Conservation (phyloP, 2,113 vertebrate genomes). For the Hippocampus abdominalis region DNA sequence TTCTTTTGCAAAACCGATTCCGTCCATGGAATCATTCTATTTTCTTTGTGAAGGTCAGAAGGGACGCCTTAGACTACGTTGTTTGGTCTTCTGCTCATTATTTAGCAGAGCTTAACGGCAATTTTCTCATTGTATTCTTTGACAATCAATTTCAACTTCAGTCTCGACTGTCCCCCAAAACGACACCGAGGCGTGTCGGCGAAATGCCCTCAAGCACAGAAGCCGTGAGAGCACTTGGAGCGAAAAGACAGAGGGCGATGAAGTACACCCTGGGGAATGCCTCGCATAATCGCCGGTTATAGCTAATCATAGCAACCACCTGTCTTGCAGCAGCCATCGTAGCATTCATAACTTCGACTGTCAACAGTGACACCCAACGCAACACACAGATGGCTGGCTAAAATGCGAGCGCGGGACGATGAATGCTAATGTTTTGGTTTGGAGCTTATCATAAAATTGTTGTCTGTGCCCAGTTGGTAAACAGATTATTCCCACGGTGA, state of each 20-base stretch:
- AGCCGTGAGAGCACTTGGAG: constrained; percentile 19
- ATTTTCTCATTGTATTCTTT: constrained; percentile 21
- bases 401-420: constrained; percentile 30
- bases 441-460: neutral
- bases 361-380: constrained; percentile 35
- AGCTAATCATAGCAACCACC: constrained; percentile 66
- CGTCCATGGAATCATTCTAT: too few species aligned
- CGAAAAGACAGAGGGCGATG: constrained; percentile 30
- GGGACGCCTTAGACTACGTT: neutral
- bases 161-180: constrained; percentile 19
- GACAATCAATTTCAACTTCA: constrained; percentile 24
- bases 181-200: constrained; percentile 27
- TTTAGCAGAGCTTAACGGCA: constrained; percentile 4
- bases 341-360: constrained; percentile 57
- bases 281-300: constrained; percentile 59
- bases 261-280: constrained; percentile 49
- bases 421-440: constrained; percentile 28
- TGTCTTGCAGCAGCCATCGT: constrained; percentile 50
- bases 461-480: constrained; percentile 30
- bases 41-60: too few species aligned
- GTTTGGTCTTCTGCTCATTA: constrained; percentile 1
- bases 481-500: constrained; percentile 12
- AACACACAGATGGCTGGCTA: constrained; percentile 55
- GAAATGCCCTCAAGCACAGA: constrained; percentile 28
- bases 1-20: too few species aligned